Evolutionary conservation across 2,113 vertebrate genomes (phyloP), one percentile per base, ranked within the genome.

Genomic region (Corythornis cristatus): DNA sequence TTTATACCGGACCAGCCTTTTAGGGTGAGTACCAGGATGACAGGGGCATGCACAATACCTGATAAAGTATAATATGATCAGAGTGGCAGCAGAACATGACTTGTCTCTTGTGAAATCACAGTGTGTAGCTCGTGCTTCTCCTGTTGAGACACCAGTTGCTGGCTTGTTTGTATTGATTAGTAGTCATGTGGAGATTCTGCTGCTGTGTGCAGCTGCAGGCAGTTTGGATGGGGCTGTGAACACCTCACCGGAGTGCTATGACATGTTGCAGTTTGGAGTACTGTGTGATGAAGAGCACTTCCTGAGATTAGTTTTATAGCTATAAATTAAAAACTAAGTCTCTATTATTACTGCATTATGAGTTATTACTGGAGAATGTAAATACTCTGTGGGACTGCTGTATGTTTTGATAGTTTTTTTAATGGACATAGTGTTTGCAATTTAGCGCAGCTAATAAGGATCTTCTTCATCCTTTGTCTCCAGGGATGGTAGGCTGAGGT

Each of bases 1-100:
- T 99, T 99, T 97, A 99, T 99, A 94, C 98, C 98, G 4, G 99
- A 99, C 95, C 99, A 99, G 96, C 99, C 99, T 40, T 99, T 99
- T 96, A 98, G 99, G 98, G 99, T 99, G 98, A 98, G 97, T 98
- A 93, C 90, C 76, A 45, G 15, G 15, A 70, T n/a, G 62, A 33
- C 42, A 40, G 76, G 6, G 0, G 31, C 43, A 16, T 11, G 25
- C 10, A 1, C 58, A 2, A 0, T 17, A 20, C 37, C 67, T 35
- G 50, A 61, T 70, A 46, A 85, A 54, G n/a, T 5, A 53, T 37
- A 13, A 18, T 28, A 14, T 16, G 46, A 82, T 46, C 42, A 2
- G 46, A 22, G 37, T 11, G 0, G 9, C 28, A 31, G 90, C 77
- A 70, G 74, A 65, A 76, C 54, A 21, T 10, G 9, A 4, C 7